Evolutionary conservation across 35 echinoderm and acorn worm species (phyloP), one percentile per base, ranked within the genome.

Genomic region (Apostichopus parvimensis): DNA sequence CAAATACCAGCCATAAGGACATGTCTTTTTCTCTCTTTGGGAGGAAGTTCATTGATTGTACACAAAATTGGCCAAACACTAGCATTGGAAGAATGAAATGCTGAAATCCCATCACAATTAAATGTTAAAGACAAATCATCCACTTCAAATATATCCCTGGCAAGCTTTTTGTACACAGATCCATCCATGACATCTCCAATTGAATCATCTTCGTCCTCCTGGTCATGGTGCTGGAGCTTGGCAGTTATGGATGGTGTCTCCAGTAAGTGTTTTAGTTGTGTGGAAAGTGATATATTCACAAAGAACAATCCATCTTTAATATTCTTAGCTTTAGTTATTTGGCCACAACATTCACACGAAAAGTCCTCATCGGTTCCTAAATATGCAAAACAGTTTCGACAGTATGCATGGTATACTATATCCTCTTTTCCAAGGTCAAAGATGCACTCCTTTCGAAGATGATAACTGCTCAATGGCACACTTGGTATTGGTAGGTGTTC

Each of bases 51-150:
- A 64, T 78, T 91, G 9, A 91, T 26, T 55, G 78, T 91, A 59
- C 90, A 91, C 77, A 79, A 60, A 58, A 91, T 91, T 18, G 77
- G 90, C 90, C 90, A 91, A n/a, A 91, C 78, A 64, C 56, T 64
- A n/a, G 21, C 45, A 5, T 22, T 79, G 2, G 77, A 60, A n/a
- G 90, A 91, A 0, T 61, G 75, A 22, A 91, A 91, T 6, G 90
- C 26, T 1, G 90, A 79, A 23, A 91, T 79, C 9, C 90, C 90
- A 80, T 91, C 90, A 79, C 77, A 8, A 54, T 91, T 91, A 21
- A 78, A 91, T 8, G 78, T 79, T 6, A 91, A 23, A 65, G 90
- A 22, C 9, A 91, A 9, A 28, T 80, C 90, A 87, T 62, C 17
- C 66, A 10, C 54, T 17, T 9, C 21, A 10, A 86, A 9, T 14